phyloP scores from a whole-genome alignment of 2,888 invertebrate genomes.

The Platypus cylindrus region DNA sequence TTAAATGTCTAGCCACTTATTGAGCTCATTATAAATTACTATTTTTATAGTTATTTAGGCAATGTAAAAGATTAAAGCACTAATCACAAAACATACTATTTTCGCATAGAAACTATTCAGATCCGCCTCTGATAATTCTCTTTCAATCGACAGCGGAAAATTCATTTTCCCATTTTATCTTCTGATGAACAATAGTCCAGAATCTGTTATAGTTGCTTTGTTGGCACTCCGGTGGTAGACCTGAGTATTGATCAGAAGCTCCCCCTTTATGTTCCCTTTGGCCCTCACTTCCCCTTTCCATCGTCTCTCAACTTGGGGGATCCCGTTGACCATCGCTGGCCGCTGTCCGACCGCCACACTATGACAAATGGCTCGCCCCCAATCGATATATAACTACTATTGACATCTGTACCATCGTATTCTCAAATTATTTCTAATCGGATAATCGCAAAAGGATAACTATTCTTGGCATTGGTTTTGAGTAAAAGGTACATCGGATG shows the following conservation, averaged over 20 bases:
- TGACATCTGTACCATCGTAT: conserved; percentile 11
- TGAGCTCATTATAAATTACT: no score
- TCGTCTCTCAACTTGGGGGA: conserved; percentile 14
- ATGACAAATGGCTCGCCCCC: conserved; percentile 36
- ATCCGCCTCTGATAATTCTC: conserved; percentile 8
- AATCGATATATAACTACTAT: conserved; percentile 35
- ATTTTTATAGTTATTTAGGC: no score
- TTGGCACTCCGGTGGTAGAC: conserved; percentile 39
- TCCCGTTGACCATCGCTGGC: conserved; percentile 34
- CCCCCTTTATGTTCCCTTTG: conserved; percentile 21
- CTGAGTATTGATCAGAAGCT: conserved; percentile 38
- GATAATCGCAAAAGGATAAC: neutral
- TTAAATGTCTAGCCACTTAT: no score
- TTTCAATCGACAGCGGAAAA: conserved; percentile 20
- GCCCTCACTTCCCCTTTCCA: no score
- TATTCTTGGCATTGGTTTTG: no score
- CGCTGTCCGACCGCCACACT: conserved; percentile 33
- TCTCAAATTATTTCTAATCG: neutral
- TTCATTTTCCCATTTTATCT: conserved; percentile 38
- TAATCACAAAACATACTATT: no score
- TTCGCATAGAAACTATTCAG: no score
- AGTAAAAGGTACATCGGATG: no score
- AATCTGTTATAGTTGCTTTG: conserved; percentile 40
- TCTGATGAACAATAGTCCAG: conserved; percentile 39
- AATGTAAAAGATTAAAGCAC: no score